phyloP scores from a whole-genome alignment of 2,113 vertebrate genomes.

The Lophotis ruficrista region DNA sequence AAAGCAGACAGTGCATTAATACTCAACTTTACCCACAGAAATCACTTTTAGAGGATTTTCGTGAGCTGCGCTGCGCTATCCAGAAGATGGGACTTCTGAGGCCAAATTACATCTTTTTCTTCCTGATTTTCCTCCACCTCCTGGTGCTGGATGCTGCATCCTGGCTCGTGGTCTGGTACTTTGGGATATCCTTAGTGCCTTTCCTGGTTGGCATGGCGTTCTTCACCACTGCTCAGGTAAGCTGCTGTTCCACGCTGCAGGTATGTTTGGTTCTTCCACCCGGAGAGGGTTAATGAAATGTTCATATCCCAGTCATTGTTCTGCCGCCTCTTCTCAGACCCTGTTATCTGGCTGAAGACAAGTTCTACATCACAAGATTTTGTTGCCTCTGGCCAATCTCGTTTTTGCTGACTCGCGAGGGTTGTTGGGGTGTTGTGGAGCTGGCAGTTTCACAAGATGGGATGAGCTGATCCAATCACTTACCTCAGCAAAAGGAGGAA shows the following conservation, averaged over 20 bases:
- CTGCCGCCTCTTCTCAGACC: background rate
- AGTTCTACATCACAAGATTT: background rate
- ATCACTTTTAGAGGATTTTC: constrained; percentile 74
- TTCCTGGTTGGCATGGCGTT: constrained; percentile 56
- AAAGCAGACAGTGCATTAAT: background rate
- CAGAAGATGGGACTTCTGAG: constrained; percentile 76
- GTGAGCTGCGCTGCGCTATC: constrained; percentile 67
- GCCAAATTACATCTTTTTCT: constrained; percentile 70
- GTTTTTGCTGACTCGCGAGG: background rate
- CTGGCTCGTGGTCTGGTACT: constrained; percentile 73
- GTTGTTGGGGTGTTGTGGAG: background rate
- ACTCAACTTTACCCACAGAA: constrained; percentile 38
- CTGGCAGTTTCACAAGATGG: background rate
- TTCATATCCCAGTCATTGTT: background rate
- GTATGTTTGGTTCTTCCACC: rapidly evolving
- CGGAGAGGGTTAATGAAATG: background rate
- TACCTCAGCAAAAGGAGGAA: background rate
- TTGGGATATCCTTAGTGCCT: constrained; percentile 71
- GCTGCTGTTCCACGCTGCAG: background rate
- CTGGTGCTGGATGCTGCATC: constrained; percentile 72
- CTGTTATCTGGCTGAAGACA: background rate
- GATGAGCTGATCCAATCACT: background rate
- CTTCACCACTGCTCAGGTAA: constrained; percentile 77
- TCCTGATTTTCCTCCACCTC: constrained; percentile 71
- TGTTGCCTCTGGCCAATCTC: background rate